Base-by-base conservation (phyloP, 2,888 invertebrate genomes). In the Glyphotaelius pellucidus region DNA sequence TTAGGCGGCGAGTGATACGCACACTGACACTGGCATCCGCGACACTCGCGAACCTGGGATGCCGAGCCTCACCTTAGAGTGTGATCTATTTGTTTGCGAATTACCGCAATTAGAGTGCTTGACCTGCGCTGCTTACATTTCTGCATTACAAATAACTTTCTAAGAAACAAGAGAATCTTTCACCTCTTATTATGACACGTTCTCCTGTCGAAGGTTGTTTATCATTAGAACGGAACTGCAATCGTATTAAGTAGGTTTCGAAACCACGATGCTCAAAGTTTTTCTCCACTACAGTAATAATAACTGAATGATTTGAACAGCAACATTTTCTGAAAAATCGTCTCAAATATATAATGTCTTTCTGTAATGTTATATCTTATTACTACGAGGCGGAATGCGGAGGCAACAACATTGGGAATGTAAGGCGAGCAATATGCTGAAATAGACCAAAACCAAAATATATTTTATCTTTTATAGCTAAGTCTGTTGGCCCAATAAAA, bases 1-100 rank as follows among this genome's bases (percentile, higher is more conserved):
- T 93, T 93, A 93, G 93, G 93, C 93, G 90, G 80, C 89, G 92
- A 92, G 92, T 92, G 93, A 93, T 93, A 91, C 92, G 32, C 91
- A 80, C 80, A 79, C 81, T 89, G 92, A 93, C 93, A 92, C 91
- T 92, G 93, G 93, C 90, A 92, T 92, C 79, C 86, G 86, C 79
- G 84, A 83, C 89, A 90, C 91, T 92, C 92, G 90, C 91, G 92
- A 85, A 90, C 90, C 86, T 84, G 84, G 85, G 93, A 90, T 93
- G 35, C 86, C 88, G 88, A 88, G 83, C 30, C 89, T 88, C 86
- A 84, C 92, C 88, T 92, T 89, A 67, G 67, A 67, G 52, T 38
- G 42, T 42, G 83, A 83, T 83, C 83, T 83, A 83, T 83, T 83
- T 35, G 83, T 83, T 86, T 42, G 86, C 5, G 47, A 86, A 67